These are phyloP conservation scores for Diachasma alloeum DNA, from an alignment of 1,140 invertebrate genomes.

Conservation along the genomic window DNA sequence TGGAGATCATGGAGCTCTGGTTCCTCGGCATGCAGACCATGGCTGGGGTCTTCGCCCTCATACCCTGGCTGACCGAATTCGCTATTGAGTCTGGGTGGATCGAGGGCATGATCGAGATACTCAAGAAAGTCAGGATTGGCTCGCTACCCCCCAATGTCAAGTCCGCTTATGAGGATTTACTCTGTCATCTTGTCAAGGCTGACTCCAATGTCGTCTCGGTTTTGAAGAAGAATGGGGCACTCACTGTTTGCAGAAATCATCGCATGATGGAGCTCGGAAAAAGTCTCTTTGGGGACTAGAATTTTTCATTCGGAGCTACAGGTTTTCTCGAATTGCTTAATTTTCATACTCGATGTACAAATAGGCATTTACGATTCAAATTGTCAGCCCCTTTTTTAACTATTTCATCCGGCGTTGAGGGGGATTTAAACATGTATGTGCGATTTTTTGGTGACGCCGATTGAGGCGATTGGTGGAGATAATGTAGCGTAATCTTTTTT, in stretches of 20 bases:
- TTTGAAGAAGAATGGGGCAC: slow-evolving; percentile 82
- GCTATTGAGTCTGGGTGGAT: slow-evolving; percentile 92
- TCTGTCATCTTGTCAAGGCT: slow-evolving; percentile 84
- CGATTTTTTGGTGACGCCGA: not conserved
- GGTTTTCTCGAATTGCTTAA: not conserved
- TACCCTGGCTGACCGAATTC: slow-evolving; percentile 91
- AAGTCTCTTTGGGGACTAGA: slow-evolving; percentile 82
- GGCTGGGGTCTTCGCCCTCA: slow-evolving; percentile 77
- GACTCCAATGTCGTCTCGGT: slow-evolving; percentile 78
- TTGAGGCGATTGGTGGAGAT: slow-evolving; percentile 23
- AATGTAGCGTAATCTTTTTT: slow-evolving; percentile 24
- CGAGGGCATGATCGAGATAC: slow-evolving; percentile 82
- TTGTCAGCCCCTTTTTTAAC: not conserved
- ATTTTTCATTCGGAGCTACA: not conserved
- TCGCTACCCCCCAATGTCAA: slow-evolving; percentile 83
- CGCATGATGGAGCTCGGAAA: slow-evolving; percentile 88
- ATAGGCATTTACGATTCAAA: not conserved
- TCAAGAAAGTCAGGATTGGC: slow-evolving; percentile 83
- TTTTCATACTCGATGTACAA: not conserved
- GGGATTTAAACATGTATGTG: not conserved
- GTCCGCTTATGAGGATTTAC: slow-evolving; percentile 88
- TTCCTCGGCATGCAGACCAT: slow-evolving; percentile 94
- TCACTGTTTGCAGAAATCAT: slow-evolving; percentile 85
- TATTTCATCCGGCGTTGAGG: slow-evolving; percentile 21
- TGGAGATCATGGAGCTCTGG: slow-evolving; percentile 90